Base-by-base conservation (phyloP, 2,888 invertebrate species). In the Hesperia comma region DNA sequence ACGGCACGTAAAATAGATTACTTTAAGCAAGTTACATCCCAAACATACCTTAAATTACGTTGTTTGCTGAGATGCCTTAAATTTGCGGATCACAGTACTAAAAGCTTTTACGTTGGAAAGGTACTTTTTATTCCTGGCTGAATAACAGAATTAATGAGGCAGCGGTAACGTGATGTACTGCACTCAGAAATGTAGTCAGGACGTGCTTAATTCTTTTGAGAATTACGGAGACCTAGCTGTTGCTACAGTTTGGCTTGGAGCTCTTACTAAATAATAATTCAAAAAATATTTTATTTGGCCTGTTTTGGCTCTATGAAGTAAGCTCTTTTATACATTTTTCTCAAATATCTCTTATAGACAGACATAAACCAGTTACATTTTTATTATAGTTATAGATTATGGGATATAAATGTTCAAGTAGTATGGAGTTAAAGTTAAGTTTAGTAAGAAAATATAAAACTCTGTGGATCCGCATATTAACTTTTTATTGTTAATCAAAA, bases 81-180 rank as follows among this genome's bases (percentile, higher is more conserved):
- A 55, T 63, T 63, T 40, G 12, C 26, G 33, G 46, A 63, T 43
- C 55, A 21, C 40, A 7, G 14, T 54, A 63, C 63, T 55, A 63
- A 61, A 53, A 63, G 63, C 55, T 43, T 61, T 61, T 51, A 51
- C 17, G 33, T 32, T 37, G 26, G 26, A 55, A 63, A 46, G 46
- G 43, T 51, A 26, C 14, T 51, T 55, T 55, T 63, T 63, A 17
- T 46, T 46, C 46, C 55, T 46, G 55, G 33, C 63, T 46, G 55
- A 63, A 49, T 63, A 63, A 63, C 63, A 56, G 46, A 63, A 63
- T 63, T 56, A 63, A 63, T 63, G 63, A 55, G 33, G 63, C 49
- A 37, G 33, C 37, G 41, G 63, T 63, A 63, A 63, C 56, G 49
- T 63, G 33, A 63, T 19, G 43, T 63, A 63, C 63, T 55, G 55